Base-by-base conservation (phyloP, 1,140 invertebrate genomes). In the Mya arenaria region DNA sequence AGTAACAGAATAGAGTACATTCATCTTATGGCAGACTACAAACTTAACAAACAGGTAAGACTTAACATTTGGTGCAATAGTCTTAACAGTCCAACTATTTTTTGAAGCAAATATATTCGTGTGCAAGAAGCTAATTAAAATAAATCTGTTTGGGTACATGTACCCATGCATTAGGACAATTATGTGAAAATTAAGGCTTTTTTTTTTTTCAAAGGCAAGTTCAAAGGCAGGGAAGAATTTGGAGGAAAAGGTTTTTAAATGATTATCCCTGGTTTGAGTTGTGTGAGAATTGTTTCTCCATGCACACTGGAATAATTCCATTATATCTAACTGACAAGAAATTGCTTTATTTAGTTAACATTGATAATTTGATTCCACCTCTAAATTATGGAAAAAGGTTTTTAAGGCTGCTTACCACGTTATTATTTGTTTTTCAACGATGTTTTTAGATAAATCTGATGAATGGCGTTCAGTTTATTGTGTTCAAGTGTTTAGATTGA, bases 1-100 rank as follows among this genome's bases (percentile, higher is more conserved):
- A 95, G 96, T 69, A 99, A 99, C 93, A 95, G 97, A 74, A 98
- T 99, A 90, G 98, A 99, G 92, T 99, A 99, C 90, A 97, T 99
- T 87, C 97, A 99, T 92, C 92, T 98, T 72, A 96, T 99, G 92
- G 98, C 98, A 1, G 97, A 99, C 94, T 99, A 97, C 87, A 98
- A 98, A 93, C 93, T 99, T 28, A 99, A 99, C 92, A 96, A 95
- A 89, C 97, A 98, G 94, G 93, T 94, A 80, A 83, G 78, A 52
- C n/a, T n/a, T n/a, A n/a, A n/a, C n/a, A n/a, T n/a, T n/a, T n/a
- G n/a, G n/a, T n/a, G n/a, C n/a, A n/a, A n/a, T n/a, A n/a, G n/a
- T n/a, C n/a, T n/a, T n/a, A n/a, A n/a, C n/a, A n/a, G n/a, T n/a
- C n/a, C 25, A 52, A 1, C 17, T 52, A 1, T 52, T 4, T 52